phyloP scores from a whole-genome alignment of 2,113 vertebrate species.

The Cavia aperea region DNA sequence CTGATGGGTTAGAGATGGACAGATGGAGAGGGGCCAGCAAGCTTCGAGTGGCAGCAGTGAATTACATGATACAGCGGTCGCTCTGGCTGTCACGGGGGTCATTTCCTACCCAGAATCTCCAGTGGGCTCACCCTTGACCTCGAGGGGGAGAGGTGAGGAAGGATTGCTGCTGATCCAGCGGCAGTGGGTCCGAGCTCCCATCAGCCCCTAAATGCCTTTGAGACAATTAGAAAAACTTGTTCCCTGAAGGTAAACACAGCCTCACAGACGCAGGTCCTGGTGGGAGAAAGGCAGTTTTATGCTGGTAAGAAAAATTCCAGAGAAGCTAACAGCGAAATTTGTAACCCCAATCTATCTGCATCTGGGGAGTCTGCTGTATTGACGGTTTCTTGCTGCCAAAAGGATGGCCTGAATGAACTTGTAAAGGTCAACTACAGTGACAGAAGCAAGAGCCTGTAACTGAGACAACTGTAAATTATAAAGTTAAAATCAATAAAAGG shows the following conservation, averaged over 20 bases:
- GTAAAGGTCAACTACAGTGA: background rate
- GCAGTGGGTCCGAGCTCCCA: background rate
- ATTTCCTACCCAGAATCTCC: background rate
- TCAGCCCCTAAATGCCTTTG: background rate
- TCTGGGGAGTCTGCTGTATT: background rate
- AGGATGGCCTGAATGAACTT: background rate
- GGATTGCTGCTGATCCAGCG: background rate
- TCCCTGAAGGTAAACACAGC: background rate
- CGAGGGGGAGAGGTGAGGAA: background rate
- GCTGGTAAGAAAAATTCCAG: background rate
- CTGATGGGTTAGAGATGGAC: conserved; percentile 50
- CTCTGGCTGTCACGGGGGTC: background rate
- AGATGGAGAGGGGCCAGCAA: background rate
- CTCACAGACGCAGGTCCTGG: accelerated
- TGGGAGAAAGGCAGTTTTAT: background rate
- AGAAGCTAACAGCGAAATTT: background rate
- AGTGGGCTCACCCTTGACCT: background rate
- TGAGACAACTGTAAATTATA: background rate
- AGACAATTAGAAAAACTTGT: background rate
- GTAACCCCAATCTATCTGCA: background rate
- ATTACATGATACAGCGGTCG: background rate
- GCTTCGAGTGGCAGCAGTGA: background rate
- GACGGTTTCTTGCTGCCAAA: background rate
- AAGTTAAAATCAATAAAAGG: background rate
- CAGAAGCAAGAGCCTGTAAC: background rate